Base-by-base conservation (phyloP, 2,797 vertebrate species). In the Myripristis jacobus region DNA sequence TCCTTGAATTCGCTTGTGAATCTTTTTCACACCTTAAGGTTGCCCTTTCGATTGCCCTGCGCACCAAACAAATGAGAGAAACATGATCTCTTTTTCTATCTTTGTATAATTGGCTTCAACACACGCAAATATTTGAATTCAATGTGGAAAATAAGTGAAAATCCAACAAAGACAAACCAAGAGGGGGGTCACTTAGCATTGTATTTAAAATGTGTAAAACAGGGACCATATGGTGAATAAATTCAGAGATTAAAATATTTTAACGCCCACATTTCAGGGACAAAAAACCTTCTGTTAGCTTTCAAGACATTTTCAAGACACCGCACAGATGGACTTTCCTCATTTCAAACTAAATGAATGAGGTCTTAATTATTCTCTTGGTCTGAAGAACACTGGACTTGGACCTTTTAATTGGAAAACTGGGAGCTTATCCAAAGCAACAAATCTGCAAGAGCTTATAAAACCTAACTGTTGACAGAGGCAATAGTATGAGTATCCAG, bases 401-500 rank as follows among this genome's bases (percentile, higher is more conserved):
- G 67, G 25, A 51, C 70, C 59, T 82, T 83, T 88, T 91, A 88
- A 92, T 88, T 86, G 80, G 78, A 80, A 89, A 78, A 64, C 79
- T 81, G 85, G 81, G 84, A 83, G 82, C 85, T 87, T 69, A 85
- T 83, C 55, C 58, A 66, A 83, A 83, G 74, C 73, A 83, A 80
- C 84, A 88, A 86, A 90, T 59, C 63, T 75, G 82, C 77, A 73
- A 74, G 63, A 73, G 75, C 82, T 86, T 75, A 81, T 85, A 77
- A 86, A 88, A 85, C 76, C 80, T 77, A 73, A 80, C 79, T 85
- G 83, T 87, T 85, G 82, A 89, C 79, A 82, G 80, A 80, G 77
- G 80, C 63, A 75, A 83, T 83, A 86, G 80, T 82, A 65, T 73
- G 80, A 87, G 67, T 55, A 76, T 31, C 88, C 80, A 86, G 65